phyloP scores from a whole-genome alignment of 2,888 invertebrate genomes.

The Dynastes hyllus region DNA sequence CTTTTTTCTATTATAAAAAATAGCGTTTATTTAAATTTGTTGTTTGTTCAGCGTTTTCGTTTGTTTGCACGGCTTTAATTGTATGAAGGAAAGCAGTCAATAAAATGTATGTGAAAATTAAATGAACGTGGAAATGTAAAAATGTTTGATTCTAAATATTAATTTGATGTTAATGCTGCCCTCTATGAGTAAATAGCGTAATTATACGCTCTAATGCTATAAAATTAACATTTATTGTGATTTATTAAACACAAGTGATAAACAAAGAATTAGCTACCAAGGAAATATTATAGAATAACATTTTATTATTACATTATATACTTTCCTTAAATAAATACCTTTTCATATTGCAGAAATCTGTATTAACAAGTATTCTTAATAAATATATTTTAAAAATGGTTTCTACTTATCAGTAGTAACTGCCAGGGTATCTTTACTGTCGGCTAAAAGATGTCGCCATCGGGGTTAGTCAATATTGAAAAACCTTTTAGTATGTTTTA shows the following conservation, averaged over 20 bases:
- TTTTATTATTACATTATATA: background rate
- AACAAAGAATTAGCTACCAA: too few relatives aligned
- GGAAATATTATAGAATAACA: background rate
- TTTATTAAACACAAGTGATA: background rate
- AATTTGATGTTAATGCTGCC: background rate
- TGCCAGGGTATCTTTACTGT: background rate
- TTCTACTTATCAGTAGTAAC: background rate
- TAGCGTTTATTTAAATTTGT: background rate
- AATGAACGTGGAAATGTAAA: background rate
- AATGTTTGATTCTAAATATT: background rate
- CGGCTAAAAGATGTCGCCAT: slow-evolving; percentile 2
- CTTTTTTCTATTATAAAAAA: too few relatives aligned
- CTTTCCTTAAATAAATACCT: background rate
- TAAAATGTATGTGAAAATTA: background rate
- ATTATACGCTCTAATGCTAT: too few relatives aligned
- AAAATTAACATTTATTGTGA: background rate
- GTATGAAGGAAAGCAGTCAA: background rate
- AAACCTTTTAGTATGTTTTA: background rate
- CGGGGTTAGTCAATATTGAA: background rate
- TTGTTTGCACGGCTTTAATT: background rate
- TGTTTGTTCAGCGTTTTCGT: background rate
- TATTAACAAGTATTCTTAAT: background rate
- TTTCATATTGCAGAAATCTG: background rate
- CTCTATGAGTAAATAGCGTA: background rate
- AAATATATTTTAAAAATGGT: background rate